These are phyloP conservation scores for Teleopsis dalmanni DNA, from an alignment of 1,140 invertebrate genomes.

Conservation along the genomic window DNA sequence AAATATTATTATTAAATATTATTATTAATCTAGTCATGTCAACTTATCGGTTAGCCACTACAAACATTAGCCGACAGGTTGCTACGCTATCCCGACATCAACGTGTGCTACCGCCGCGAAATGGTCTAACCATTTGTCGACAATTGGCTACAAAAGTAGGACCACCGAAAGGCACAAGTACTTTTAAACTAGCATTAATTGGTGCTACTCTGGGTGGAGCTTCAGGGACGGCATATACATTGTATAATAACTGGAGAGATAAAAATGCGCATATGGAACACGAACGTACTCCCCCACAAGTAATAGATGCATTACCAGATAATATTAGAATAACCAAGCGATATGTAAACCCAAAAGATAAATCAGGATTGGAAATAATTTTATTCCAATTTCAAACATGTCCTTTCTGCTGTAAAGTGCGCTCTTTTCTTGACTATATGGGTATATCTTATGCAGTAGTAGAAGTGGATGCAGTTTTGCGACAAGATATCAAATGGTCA, in stretches of 20 bases:
- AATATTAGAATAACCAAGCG: slow-evolving; percentile 48
- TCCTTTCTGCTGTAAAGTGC: slow-evolving; percentile 97
- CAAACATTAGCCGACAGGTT: no score
- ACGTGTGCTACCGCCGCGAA: no score
- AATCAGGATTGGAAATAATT: slow-evolving; percentile 70
- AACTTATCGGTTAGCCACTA: no score
- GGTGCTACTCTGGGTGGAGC: slow-evolving; percentile 50
- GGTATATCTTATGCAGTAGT: slow-evolving; percentile 93
- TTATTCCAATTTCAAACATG: slow-evolving; percentile 96
- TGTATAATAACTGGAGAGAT: slow-evolving; percentile 27
- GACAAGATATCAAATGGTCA: slow-evolving; percentile 89
- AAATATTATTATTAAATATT: no score
- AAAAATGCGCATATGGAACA: slow-evolving; percentile 33
- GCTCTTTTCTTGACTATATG: slow-evolving; percentile 87
- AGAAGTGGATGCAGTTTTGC: slow-evolving; percentile 77
- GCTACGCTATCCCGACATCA: no score
- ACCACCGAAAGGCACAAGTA: slow-evolving; percentile 10
- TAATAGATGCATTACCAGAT: slow-evolving; percentile 45
- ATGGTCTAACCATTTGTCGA: no score
- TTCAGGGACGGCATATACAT: slow-evolving; percentile 33
- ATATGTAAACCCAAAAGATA: slow-evolving; percentile 60
- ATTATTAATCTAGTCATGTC: no score
- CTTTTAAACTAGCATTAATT: slow-evolving; percentile 47
- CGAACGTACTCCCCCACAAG: slow-evolving; percentile 39
- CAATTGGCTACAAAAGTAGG: neutral